A percentile compares a stretch with the other conserved stretches of the same genome.
Evolutionary conservation across 2,113 vertebrate species (phyloP).

Genomic region (Cacatua alba): DNA sequence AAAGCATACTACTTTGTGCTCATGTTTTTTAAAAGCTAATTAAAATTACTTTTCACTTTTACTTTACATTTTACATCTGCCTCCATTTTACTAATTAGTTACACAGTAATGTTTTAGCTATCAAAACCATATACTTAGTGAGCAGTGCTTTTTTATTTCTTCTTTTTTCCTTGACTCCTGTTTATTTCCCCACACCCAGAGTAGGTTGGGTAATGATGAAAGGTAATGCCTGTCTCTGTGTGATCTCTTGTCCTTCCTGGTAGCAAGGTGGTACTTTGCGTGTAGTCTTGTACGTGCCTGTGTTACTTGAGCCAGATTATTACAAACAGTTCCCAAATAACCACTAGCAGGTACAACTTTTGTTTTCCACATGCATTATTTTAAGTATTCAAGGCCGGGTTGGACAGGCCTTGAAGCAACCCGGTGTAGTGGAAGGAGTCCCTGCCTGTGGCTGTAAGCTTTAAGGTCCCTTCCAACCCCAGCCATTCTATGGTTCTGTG

Average conservation of each 20-base stretch:
- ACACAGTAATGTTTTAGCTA: background rate
- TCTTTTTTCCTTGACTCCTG: background rate
- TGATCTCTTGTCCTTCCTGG: background rate
- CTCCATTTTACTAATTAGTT: background rate
- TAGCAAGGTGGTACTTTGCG: background rate
- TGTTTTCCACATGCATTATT: rapidly evolving
- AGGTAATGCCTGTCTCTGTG: background rate
- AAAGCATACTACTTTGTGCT: background rate
- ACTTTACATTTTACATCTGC: background rate
- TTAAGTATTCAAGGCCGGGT: background rate
- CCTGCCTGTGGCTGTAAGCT: background rate
- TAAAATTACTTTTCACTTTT: background rate
- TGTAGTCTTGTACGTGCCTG: background rate
- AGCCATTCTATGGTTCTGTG: background rate
- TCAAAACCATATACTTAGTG: background rate
- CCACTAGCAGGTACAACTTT: background rate
- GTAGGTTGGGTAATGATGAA: background rate
- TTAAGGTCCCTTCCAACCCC: background rate
- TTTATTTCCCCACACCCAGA: background rate
- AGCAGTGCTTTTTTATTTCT: background rate
- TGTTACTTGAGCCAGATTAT: background rate
- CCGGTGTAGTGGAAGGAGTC: background rate
- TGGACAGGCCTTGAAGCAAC: background rate
- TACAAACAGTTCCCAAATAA: background rate
- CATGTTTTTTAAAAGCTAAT: background rate